phyloP scores from a whole-genome alignment of 2,797 vertebrate genomes.

The Anabacerthia variegaticeps region DNA sequence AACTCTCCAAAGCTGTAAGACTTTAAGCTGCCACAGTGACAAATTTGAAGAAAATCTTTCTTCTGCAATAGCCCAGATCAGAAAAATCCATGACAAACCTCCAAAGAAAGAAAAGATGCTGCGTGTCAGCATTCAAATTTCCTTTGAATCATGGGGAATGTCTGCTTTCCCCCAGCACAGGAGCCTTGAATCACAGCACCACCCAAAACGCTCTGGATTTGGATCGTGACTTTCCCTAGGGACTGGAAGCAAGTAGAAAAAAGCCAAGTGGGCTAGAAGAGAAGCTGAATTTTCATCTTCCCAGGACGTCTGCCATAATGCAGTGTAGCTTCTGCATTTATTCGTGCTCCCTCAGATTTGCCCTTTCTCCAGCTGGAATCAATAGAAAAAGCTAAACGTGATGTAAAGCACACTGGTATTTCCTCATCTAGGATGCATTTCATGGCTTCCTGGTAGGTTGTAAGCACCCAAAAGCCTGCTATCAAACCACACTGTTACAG shows the following conservation, averaged over 20 bases:
- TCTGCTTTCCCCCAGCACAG: not conserved
- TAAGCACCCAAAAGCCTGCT: not conserved
- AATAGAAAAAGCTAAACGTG: not conserved
- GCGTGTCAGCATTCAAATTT: not conserved
- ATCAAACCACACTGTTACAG: not conserved
- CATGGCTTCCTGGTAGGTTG: not conserved
- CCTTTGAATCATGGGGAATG: not conserved
- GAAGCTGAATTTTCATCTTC: not conserved
- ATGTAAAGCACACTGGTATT: conserved; percentile 28
- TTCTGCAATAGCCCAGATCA: not conserved
- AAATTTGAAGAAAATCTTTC: not conserved
- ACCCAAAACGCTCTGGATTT: not conserved
- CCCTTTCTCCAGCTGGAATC: conserved; percentile 17
- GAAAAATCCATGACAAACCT: not conserved
- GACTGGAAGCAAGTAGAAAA: not conserved
- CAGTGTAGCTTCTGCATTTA: not conserved
- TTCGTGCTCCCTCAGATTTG: not conserved
- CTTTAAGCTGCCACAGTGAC: not conserved
- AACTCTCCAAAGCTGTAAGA: not conserved
- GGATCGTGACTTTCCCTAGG: not conserved
- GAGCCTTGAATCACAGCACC: not conserved
- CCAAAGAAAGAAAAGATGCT: not conserved
- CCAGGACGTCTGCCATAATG: not conserved
- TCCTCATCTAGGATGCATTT: conserved; percentile 18
- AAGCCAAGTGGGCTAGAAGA: not conserved